phyloP scores from a whole-genome alignment of 2,113 vertebrate species.

The Lagopus muta region DNA sequence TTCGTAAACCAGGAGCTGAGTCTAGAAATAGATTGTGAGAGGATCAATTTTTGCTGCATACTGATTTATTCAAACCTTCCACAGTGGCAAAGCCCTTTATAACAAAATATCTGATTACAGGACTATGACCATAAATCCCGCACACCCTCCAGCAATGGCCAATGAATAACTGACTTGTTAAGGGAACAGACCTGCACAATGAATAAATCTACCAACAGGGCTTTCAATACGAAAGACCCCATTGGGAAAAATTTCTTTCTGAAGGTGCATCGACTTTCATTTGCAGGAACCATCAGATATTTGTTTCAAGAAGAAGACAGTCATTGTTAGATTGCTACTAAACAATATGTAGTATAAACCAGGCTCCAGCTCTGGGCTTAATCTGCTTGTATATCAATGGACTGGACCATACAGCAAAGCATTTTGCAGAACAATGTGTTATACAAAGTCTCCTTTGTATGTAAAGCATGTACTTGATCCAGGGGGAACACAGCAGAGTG shows the following conservation, averaged over 20 bases:
- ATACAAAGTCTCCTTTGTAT: background rate
- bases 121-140: slow-evolving; percentile 61
- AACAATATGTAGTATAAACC: background rate
- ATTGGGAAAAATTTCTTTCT: slow-evolving; percentile 53
- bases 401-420: background rate
- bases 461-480: background rate
- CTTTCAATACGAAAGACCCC: slow-evolving; percentile 53
- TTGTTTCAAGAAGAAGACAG: slow-evolving; percentile 30
- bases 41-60: slow-evolving; percentile 59
- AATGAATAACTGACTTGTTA: slow-evolving; percentile 74
- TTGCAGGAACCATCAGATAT: slow-evolving; percentile 44
- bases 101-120: slow-evolving; percentile 69
- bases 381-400: background rate
- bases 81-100: slow-evolving; percentile 37
- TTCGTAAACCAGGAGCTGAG: background rate
- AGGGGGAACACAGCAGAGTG: background rate
- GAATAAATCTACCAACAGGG: slow-evolving; percentile 70
- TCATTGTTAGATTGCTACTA: slow-evolving; percentile 19
- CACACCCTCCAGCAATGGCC: slow-evolving; percentile 39
- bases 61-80: slow-evolving; percentile 62
- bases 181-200: slow-evolving; percentile 24
- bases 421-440: background rate
- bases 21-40: slow-evolving; percentile 40
- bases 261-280: slow-evolving; percentile 59
- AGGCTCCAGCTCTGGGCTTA: background rate